Conservation (phyloP, 2,888 invertebrate species). For the Andrena hattorfiana region DNA sequence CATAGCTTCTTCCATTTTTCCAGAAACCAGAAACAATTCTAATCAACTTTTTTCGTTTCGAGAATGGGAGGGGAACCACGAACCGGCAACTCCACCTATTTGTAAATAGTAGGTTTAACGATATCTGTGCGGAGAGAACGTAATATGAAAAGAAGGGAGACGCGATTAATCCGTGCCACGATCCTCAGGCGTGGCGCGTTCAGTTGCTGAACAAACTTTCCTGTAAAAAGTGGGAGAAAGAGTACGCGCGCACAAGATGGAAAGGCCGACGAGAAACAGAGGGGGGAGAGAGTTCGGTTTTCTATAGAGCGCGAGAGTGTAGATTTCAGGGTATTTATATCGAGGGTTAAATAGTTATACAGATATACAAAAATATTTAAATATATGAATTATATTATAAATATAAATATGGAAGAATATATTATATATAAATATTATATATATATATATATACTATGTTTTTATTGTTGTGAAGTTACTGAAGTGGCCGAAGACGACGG, state of each 20-base stretch:
- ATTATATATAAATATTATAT: conserved; percentile 52
- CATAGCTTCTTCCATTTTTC: not conserved
- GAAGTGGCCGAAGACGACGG: conserved; percentile 34
- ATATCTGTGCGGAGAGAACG: conserved; percentile 24
- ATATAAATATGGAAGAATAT: conserved; percentile 53
- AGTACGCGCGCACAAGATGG: not conserved
- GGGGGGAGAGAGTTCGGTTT: conserved; percentile 46
- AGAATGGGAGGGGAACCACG: not conserved
- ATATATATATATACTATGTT: conserved; percentile 73
- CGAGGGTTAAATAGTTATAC: conserved; percentile 76
- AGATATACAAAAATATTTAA: conserved; percentile 71
- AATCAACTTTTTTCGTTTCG: not conserved
- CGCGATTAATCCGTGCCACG: conserved; percentile 15
- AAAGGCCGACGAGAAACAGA: not conserved
- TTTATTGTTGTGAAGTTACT: conserved; percentile 73
- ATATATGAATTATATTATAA: conserved; percentile 72
- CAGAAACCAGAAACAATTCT: not conserved
- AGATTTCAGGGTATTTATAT: conserved; percentile 78
- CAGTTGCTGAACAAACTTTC: conserved; percentile 56
- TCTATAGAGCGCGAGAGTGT: conserved; percentile 65
- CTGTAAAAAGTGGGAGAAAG: conserved; percentile 49
- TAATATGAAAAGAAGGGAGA: conserved; percentile 7
- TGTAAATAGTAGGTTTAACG: conserved; percentile 70
- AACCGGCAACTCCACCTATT: conserved; percentile 27
- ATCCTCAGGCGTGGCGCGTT: conserved; percentile 25